Conservation (phyloP, 2,888 invertebrate species). For the Caenorhabditis afra region DNA sequence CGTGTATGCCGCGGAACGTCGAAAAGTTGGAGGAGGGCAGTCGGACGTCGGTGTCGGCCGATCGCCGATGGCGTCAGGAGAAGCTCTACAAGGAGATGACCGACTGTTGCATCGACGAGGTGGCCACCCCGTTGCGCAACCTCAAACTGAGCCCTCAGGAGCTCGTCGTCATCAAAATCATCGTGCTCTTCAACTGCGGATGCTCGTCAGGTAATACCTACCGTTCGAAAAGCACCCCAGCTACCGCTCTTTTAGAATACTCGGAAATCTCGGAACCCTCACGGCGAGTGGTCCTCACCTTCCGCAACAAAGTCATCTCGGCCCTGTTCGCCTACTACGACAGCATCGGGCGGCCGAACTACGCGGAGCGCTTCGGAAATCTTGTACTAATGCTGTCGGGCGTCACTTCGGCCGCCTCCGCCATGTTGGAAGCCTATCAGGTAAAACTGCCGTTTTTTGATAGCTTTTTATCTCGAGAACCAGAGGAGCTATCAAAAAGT, state of each 20-base stretch:
- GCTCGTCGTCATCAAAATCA: conserved; percentile 76
- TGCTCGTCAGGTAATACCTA: conserved; percentile 65
- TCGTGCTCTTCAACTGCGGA: conserved; percentile 76
- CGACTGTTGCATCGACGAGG: conserved; percentile 78
- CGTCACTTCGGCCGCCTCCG: conserved; percentile 73
- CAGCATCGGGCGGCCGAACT: conserved; percentile 56
- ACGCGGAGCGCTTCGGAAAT: conserved; percentile 75
- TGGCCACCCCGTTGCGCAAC: conserved; percentile 75
- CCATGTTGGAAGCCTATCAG: conserved; percentile 75
- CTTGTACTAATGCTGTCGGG: conserved; percentile 74
- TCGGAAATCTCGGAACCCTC: conserved; percentile 68
- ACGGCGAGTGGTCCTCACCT: conserved; percentile 59
- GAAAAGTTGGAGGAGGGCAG: conserved; percentile 70
- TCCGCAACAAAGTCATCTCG: conserved; percentile 72
- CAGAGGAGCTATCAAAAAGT: too few species aligned
- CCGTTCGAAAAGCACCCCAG: too few species aligned
- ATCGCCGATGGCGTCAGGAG: conserved; percentile 79
- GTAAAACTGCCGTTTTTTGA: conserved; percentile 33
- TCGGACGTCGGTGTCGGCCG: conserved; percentile 72
- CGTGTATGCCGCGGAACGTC: conserved; percentile 78
- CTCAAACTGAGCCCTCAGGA: conserved; percentile 75
- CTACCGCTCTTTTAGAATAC: conserved; percentile 65
- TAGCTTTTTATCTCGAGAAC: too few species aligned
- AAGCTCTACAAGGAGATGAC: conserved; percentile 79
- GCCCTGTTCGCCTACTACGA: conserved; percentile 76